Evolutionary conservation across 1,140 invertebrate species (phyloP), one percentile per base, ranked within the genome.

Genomic region (Muscidifurax raptorellus): DNA sequence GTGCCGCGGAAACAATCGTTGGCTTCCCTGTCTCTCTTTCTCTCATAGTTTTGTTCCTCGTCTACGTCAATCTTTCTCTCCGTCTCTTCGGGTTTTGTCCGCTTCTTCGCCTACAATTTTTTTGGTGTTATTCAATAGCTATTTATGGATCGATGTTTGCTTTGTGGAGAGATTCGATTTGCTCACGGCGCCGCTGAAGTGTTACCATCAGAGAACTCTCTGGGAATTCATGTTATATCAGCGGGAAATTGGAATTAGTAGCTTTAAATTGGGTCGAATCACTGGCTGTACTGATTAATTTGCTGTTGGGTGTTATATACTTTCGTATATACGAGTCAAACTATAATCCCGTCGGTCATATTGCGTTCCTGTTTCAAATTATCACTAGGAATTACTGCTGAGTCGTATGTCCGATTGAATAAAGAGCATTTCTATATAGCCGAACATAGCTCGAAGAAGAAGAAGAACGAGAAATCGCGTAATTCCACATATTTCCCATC

Each of bases 401-500:
- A 47, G 13, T 47, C 15, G 44, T 22, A 5, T n/a, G 72, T 0
- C 36, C 22, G 36, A n/a, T n/a, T 74, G 28, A 22, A n/a, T n/a
- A n/a, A 40, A 74, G 36, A 74, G 72, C 32, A 40, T n/a, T 74
- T 25, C 36, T 40, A 40, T 40, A 9, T 22, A 28, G 30, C 15
- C 4, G 40, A 27, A 74, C 2, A 32, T 10, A 52, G 15, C 66
- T 47, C 36, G 78, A 10, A 36, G 15, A 71, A 71, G 7, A 30
- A 10, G 5, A 27, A 67, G 52, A 22, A 18, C 15, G 22, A 59
- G 52, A 71, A 71, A 52, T 71, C 32, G 47, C 32, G 67, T 28
- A 71, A 80, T 80, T 80, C 40, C 67, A 30, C 25, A 36, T 80
- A 66, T 52, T 71, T 71, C 36, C n/a, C 27, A 25, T 4, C 12